These are phyloP conservation scores for Orthochromis indermauri DNA, from an alignment of 2,113 vertebrate species.

Conservation along the genomic window DNA sequence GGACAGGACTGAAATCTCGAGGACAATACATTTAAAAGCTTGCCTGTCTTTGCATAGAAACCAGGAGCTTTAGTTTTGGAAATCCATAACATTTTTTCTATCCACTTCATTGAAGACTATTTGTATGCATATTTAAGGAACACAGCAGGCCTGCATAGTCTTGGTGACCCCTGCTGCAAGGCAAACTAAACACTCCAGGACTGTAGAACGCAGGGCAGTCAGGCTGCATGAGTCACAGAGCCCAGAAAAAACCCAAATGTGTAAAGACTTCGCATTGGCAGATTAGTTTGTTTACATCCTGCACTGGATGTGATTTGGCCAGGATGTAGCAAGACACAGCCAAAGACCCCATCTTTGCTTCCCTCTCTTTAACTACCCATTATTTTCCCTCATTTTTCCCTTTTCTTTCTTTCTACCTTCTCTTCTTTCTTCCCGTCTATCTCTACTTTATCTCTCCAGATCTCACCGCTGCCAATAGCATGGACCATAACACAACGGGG, in stretches of 20 bases:
- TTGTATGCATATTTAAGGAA: neutral
- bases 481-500: conserved; percentile 47
- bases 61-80: neutral
- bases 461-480: conserved; percentile 27
- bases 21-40: neutral
- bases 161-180: conserved; percentile 39
- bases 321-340: conserved; percentile 9
- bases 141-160: neutral
- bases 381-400: neutral
- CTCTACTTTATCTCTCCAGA: conserved; percentile 7
- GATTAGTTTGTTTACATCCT: conserved; percentile 67
- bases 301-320: conserved; percentile 54
- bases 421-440: neutral
- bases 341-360: conserved; percentile 30
- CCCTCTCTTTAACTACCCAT: conserved; percentile 5
- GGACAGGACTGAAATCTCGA: neutral
- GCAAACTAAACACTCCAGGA: conserved; percentile 38
- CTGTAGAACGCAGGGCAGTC: conserved; percentile 8
- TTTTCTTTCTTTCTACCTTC: neutral
- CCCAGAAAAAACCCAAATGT: conserved; percentile 39
- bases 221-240: conserved; percentile 42
- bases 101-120: neutral
- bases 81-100: neutral
- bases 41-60: neutral
- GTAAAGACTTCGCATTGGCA: conserved; percentile 59